Percentiles rank a stretch among this genome's conserved stretches.
phyloP scores from a whole-genome alignment of 2,113 vertebrate genomes.

The Hoplias malabaricus region DNA sequence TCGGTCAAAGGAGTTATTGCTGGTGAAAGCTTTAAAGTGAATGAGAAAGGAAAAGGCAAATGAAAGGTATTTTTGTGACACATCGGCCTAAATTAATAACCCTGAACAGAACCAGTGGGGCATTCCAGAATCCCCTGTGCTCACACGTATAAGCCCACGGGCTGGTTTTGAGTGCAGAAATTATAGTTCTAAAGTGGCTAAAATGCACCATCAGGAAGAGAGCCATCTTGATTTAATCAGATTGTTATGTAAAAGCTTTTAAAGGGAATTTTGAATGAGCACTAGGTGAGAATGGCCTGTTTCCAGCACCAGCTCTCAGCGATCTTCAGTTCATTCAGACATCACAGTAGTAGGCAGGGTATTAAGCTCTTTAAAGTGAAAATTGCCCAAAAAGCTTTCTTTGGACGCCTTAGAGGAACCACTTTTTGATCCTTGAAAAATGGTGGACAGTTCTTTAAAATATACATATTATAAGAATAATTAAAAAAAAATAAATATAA shows the following conservation, averaged over 20 bases:
- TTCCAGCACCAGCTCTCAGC: neutral
- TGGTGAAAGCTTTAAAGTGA: constrained; percentile 3
- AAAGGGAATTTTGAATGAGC: constrained; percentile 5
- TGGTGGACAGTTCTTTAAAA: neutral
- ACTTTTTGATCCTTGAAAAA: neutral
- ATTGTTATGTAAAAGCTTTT: constrained; percentile 32
- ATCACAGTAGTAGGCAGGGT: neutral
- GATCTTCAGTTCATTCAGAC: constrained; percentile 2
- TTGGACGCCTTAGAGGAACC: neutral
- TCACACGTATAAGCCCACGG: constrained; percentile 12
- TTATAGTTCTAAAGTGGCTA: constrained; percentile 36
- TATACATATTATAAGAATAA: too few species aligned
- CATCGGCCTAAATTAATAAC: constrained; percentile 8
- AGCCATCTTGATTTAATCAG: constrained; percentile 34
- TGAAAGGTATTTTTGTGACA: neutral
- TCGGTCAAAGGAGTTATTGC: neutral
- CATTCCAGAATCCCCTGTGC: neutral
- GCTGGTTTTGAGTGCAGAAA: constrained; percentile 20
- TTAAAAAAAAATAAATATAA: neutral
- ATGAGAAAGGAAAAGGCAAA: constrained; percentile 4
- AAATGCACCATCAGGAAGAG: constrained; percentile 14
- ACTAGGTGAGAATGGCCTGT: neutral
- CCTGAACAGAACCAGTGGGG: neutral
- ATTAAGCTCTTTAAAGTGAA: neutral
- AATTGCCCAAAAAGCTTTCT: neutral